Conservation (phyloP, 2,113 vertebrate genomes). For the Himantopus leucocephalus region DNA sequence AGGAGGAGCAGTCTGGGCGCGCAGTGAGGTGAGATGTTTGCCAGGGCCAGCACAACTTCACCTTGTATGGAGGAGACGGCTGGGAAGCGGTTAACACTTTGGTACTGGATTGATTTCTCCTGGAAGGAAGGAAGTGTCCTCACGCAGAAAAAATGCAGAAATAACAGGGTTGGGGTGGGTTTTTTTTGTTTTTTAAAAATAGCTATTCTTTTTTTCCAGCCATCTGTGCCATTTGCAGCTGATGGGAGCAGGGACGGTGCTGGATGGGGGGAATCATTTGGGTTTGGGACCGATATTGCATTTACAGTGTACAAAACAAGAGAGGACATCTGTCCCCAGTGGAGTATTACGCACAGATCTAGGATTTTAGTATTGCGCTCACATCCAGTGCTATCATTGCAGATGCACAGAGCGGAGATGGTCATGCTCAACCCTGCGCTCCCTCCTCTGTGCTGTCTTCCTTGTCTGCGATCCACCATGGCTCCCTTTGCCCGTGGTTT, state of each 20-base stretch:
- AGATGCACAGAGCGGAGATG: background rate
- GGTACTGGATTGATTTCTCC: conserved; percentile 45
- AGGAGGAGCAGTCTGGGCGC: background rate
- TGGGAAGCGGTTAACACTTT: conserved; percentile 48
- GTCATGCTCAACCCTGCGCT: background rate
- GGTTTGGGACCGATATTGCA: background rate
- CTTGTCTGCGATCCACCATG: background rate
- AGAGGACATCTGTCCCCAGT: conserved; percentile 49
- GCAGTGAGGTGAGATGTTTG: background rate
- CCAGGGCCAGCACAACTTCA: background rate
- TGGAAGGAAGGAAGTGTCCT: conserved; percentile 67
- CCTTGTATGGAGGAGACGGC: background rate
- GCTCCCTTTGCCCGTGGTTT: background rate
- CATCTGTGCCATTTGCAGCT: conserved; percentile 60
- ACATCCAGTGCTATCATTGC: background rate
- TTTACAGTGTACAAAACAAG: conserved; percentile 44
- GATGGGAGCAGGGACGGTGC: background rate
- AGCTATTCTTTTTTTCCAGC: conserved; percentile 38
- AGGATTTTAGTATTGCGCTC: conserved; percentile 13
- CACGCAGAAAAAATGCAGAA: conserved; percentile 62
- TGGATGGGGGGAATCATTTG: conserved; percentile 8
- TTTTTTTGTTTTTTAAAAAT: conserved; percentile 5
- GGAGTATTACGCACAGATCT: background rate
- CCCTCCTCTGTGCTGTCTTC: background rate
- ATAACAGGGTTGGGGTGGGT: conserved; percentile 21